Conservation (phyloP, 2,797 vertebrate species). For the Remorina albescens region DNA sequence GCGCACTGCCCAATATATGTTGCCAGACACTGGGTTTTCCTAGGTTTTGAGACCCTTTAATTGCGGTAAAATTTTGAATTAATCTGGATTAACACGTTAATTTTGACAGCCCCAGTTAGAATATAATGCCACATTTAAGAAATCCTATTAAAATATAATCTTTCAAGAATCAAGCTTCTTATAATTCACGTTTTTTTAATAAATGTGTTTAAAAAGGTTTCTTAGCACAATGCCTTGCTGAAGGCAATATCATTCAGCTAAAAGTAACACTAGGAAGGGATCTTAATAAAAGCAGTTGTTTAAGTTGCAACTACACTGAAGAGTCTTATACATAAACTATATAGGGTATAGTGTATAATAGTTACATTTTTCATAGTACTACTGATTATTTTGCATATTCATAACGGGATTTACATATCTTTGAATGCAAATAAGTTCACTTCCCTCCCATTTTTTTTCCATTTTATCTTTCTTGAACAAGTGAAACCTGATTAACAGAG, state of each 20-base stretch:
- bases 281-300: not conserved
- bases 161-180: too few species aligned
- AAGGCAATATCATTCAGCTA: not conserved
- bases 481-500: constrained; percentile 3
- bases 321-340: not conserved
- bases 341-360: not conserved
- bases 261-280: not conserved
- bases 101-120: too few species aligned
- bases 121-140: too few species aligned
- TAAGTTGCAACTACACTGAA: not conserved
- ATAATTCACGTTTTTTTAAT: too few species aligned
- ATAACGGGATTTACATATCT: constrained; percentile 17
- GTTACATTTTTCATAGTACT: constrained; percentile 10
- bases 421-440: constrained; percentile 23
- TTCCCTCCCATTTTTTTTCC: constrained; percentile 1
- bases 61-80: too few species aligned
- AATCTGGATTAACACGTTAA: too few species aligned
- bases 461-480: constrained; percentile 4
- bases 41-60: too few species aligned
- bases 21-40: too few species aligned
- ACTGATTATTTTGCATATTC: constrained; percentile 8
- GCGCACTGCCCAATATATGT: too few species aligned
- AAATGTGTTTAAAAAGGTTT: too few species aligned
- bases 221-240: too few species aligned
- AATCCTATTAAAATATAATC: too few species aligned